phyloP scores from a whole-genome alignment of 2,888 invertebrate species.

The Prenolepis imparis region DNA sequence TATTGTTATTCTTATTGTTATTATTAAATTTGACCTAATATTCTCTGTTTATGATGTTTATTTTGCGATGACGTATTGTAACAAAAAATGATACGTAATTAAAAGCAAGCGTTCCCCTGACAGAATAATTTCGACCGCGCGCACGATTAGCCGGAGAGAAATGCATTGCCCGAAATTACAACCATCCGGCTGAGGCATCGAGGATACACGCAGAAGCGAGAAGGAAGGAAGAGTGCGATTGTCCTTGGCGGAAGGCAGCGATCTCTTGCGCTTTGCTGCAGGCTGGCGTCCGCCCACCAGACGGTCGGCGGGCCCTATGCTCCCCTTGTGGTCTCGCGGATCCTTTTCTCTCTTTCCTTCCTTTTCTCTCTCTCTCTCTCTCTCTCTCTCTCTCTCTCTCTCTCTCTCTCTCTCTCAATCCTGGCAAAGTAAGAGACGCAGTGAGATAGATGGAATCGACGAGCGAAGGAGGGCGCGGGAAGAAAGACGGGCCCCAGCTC shows the following conservation, averaged over 20 bases:
- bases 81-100: neutral
- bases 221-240: slow-evolving; percentile 60
- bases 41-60: slow-evolving; percentile 28
- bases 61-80: neutral
- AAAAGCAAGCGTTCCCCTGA: neutral
- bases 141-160: slow-evolving; percentile 43
- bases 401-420: slow-evolving; percentile 8
- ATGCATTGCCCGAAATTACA: slow-evolving; percentile 51
- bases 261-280: slow-evolving; percentile 77
- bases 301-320: slow-evolving; percentile 76
- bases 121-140: slow-evolving; percentile 20
- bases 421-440: slow-evolving; percentile 41
- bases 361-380: neutral
- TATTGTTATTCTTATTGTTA: too few species aligned
- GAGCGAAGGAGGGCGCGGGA: slow-evolving; percentile 8
- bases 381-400: slow-evolving; percentile 10
- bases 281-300: slow-evolving; percentile 82
- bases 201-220: slow-evolving; percentile 39
- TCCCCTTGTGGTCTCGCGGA: slow-evolving; percentile 48
- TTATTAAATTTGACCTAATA: neutral
- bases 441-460: slow-evolving; percentile 35
- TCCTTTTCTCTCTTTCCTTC: slow-evolving; percentile 11
- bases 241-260: slow-evolving; percentile 85
- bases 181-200: slow-evolving; percentile 37
- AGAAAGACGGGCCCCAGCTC: slow-evolving; percentile 32